These are phyloP conservation scores for Probosciger aterrimus DNA, from an alignment of 2,113 vertebrate species.

Conservation along the genomic window DNA sequence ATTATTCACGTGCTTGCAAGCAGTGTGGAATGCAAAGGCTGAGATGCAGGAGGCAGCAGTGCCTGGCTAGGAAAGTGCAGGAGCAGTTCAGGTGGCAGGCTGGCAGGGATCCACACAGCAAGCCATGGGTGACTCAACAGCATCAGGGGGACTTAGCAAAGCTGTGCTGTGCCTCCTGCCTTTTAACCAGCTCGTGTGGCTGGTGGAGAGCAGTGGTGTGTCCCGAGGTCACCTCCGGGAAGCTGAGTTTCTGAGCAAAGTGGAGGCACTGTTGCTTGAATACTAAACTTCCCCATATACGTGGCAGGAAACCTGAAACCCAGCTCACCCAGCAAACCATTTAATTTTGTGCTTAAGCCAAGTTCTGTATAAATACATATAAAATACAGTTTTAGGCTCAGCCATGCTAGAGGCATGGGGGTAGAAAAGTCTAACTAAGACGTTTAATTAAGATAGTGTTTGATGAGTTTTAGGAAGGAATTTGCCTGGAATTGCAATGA, in stretches of 20 bases:
- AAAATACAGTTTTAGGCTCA: not conserved
- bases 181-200: not conserved
- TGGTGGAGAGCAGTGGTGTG: not conserved
- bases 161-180: not conserved
- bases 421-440: not conserved
- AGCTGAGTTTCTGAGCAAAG: not conserved
- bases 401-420: not conserved
- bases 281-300: not conserved
- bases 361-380: not conserved
- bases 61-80: not conserved
- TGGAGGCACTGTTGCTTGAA: not conserved
- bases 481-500: not conserved
- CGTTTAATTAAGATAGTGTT: not conserved
- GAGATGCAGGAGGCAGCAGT: conserved; percentile 3
- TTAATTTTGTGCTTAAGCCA: not conserved
- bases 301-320: not conserved
- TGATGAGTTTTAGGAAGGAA: not conserved
- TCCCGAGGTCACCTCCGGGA: not conserved
- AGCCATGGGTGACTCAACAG: not conserved
- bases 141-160: not conserved
- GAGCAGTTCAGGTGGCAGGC: not conserved
- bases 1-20: conserved; percentile 30
- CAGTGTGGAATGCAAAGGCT: conserved; percentile 14
- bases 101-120: not conserved
- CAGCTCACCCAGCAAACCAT: not conserved